Conservation (phyloP, 2,888 invertebrate species). For the Germaria angustata region DNA sequence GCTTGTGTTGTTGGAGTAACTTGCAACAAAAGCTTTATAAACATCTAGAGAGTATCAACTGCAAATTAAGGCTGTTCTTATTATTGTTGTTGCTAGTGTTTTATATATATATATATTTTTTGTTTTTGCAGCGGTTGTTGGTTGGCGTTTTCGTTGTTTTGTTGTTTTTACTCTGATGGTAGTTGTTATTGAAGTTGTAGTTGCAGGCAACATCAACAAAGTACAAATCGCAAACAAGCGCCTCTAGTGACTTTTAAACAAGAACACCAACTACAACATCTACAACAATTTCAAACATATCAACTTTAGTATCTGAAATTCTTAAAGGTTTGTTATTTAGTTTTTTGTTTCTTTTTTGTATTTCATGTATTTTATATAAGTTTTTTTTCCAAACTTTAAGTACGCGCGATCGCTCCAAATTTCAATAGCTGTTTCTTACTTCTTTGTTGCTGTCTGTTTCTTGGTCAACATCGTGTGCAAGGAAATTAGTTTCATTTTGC, state of each 20-base stretch:
- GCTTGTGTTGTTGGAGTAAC: slow-evolving; percentile 36
- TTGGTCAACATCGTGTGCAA: slow-evolving; percentile 77
- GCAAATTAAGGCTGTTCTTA: slow-evolving; percentile 67
- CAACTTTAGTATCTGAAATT: slow-evolving; percentile 66
- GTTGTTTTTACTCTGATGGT: slow-evolving; percentile 49
- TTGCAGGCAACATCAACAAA: slow-evolving; percentile 67
- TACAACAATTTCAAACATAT: slow-evolving; percentile 66
- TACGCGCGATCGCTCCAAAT: slow-evolving; percentile 73
- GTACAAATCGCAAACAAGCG: slow-evolving; percentile 71
- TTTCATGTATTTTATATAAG: not conserved
- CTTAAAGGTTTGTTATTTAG: slow-evolving; percentile 57
- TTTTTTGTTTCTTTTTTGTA: slow-evolving; percentile 4
- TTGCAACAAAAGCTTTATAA: slow-evolving; percentile 37
- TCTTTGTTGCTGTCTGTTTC: slow-evolving; percentile 56
- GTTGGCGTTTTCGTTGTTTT: slow-evolving; percentile 31
- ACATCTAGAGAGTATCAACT: slow-evolving; percentile 45
- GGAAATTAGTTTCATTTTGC: slow-evolving; percentile 79
- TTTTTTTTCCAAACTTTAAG: slow-evolving; percentile 30
- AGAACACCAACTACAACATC: slow-evolving; percentile 67
- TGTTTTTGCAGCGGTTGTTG: slow-evolving; percentile 35
- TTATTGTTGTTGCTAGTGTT: slow-evolving; percentile 47
- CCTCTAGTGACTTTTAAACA: slow-evolving; percentile 70
- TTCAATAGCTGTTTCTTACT: slow-evolving; percentile 72
- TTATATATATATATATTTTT: not conserved
- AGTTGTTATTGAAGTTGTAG: slow-evolving; percentile 66